phyloP scores from a whole-genome alignment of 2,113 vertebrate species.

The Erpornis zantholeuca region DNA sequence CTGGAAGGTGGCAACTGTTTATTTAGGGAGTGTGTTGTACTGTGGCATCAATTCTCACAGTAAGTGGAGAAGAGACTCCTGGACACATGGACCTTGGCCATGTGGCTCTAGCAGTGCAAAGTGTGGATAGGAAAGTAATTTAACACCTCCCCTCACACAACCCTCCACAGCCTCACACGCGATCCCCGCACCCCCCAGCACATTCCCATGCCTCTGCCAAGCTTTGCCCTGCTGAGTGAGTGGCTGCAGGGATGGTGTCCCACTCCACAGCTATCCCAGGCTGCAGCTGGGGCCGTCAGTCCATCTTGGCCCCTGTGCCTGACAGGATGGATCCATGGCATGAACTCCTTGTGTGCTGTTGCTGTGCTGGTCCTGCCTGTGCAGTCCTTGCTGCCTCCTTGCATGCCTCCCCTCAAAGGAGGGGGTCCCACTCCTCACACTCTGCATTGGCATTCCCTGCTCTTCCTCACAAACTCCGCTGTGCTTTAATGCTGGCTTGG shows the following conservation, averaged over 20 bases:
- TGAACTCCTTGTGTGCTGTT: neutral
- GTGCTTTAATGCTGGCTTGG: constrained; percentile 26
- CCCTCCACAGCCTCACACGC: neutral
- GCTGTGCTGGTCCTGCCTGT: constrained; percentile 10
- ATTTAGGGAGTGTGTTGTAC: neutral
- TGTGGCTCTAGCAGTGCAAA: neutral
- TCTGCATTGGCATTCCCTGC: neutral
- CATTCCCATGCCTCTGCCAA: neutral
- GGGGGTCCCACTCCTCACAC: neutral
- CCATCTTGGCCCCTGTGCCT: neutral
- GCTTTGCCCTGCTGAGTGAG: neutral
- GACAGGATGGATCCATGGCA: neutral
- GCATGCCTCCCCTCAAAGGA: neutral
- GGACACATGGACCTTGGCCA: neutral
- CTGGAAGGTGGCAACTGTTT: neutral
- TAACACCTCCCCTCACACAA: neutral
- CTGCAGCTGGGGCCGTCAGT: neutral
- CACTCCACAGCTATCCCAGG: neutral
- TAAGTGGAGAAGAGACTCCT: neutral
- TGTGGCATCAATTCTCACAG: neutral
- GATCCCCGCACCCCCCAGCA: neutral
- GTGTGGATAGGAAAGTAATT: neutral
- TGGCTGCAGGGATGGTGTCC: neutral
- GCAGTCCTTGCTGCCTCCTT: constrained; percentile 14
- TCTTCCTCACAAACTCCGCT: neutral